Evolutionary conservation across 2,888 invertebrate species (phyloP).

Genomic region (Dermolepida albohirtum): DNA sequence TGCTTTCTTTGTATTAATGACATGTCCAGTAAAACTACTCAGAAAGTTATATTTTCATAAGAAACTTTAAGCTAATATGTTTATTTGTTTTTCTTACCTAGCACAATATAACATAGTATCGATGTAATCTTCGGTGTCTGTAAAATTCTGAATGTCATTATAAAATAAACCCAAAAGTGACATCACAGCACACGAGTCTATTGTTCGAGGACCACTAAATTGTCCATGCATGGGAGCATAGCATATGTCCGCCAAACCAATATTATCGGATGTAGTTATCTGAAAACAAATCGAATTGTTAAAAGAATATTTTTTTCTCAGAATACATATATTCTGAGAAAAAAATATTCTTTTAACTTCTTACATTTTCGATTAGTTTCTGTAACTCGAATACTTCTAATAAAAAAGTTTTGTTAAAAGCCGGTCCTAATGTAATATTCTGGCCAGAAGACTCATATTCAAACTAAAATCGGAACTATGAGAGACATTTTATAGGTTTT

Average conservation of each 20-base stretch:
- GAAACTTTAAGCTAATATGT: too few relatives aligned
- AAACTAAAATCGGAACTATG: conserved; percentile 52
- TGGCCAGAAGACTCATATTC: conserved; percentile 56
- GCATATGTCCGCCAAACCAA: conserved; percentile 79
- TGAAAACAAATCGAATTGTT: conserved; percentile 50
- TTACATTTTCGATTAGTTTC: conserved; percentile 72
- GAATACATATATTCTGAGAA: background rate
- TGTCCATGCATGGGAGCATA: conserved; percentile 82
- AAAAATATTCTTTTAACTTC: too few relatives aligned
- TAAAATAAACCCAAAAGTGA: conserved; percentile 86
- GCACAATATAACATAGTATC: conserved; percentile 67
- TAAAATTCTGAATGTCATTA: conserved; percentile 68
- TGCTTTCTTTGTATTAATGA: too few relatives aligned
- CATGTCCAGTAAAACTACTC: too few relatives aligned
- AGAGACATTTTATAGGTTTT: background rate
- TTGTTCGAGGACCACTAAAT: conserved; percentile 69
- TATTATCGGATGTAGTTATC: conserved; percentile 68
- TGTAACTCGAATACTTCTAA: conserved; percentile 78
- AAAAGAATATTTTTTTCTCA: background rate
- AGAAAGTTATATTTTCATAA: too few relatives aligned
- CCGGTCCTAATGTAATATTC: conserved; percentile 77
- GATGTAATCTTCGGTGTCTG: conserved; percentile 62
- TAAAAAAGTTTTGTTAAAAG: conserved; percentile 82
- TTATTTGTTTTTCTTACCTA: conserved; percentile 60
- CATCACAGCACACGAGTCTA: conserved; percentile 82